A percentile compares a stretch with the other conserved stretches of the same genome.
phyloP scores from a whole-genome alignment of 2,888 invertebrate genomes.

The Iphiclides podalirius region DNA sequence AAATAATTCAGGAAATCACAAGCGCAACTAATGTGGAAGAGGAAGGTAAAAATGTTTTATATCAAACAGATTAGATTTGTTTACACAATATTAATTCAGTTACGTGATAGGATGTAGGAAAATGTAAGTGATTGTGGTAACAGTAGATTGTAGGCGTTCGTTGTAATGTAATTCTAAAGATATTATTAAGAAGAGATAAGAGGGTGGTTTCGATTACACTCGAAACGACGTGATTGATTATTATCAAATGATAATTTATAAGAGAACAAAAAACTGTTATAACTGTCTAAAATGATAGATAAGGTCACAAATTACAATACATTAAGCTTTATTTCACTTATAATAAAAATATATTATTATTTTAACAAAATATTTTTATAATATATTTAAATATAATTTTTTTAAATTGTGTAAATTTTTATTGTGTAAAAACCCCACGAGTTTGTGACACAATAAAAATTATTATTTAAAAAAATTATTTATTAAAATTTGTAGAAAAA shows the following conservation, averaged over 20 bases:
- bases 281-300: no score
- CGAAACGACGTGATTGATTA: not conserved
- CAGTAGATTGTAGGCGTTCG: slow-evolving; percentile 19
- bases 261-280: no score
- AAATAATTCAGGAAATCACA: slow-evolving; percentile 12
- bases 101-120: slow-evolving; percentile 20
- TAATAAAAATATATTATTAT: no score
- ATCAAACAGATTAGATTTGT: slow-evolving; percentile 16
- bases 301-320: no score
- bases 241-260: not conserved
- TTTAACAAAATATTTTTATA: no score
- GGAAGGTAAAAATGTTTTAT: slow-evolving; percentile 20
- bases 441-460: no score
- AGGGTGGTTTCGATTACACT: not conserved
- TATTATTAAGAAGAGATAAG: slow-evolving; percentile 12
- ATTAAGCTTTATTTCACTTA: no score
- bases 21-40: slow-evolving; percentile 17
- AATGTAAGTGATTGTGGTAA: slow-evolving; percentile 12
- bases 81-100: slow-evolving; percentile 8
- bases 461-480: no score
- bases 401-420: no score
- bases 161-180: slow-evolving; percentile 1
- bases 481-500: no score
- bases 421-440: no score
- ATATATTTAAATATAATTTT: no score